Evolutionary conservation across 2,113 vertebrate species (phyloP).

Genomic region (Setophaga petechia): DNA sequence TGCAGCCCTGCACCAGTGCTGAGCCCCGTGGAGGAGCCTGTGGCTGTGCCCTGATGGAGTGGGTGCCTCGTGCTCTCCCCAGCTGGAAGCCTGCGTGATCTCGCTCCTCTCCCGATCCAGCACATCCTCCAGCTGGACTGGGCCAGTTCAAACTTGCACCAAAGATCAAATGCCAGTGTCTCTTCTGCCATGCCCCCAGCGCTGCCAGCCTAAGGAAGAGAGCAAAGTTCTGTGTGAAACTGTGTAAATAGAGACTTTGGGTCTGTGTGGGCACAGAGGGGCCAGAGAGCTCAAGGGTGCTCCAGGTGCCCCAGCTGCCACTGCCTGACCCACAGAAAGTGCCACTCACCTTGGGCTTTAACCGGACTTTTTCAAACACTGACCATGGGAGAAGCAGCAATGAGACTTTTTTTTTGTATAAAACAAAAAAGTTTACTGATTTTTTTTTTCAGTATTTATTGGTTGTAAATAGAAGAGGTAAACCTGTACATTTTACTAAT

Average conservation of each 20-base stretch:
- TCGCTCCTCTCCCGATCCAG: background rate
- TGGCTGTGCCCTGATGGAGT: background rate
- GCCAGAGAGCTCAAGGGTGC: background rate
- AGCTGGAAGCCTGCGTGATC: background rate
- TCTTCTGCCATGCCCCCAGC: background rate
- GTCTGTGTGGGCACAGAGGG: background rate
- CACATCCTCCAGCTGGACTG: background rate
- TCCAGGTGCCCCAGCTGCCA: background rate
- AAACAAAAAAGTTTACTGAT: conserved; percentile 64
- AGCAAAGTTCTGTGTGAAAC: background rate
- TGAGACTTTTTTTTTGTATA: conserved; percentile 59
- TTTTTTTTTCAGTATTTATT: conserved; percentile 78
- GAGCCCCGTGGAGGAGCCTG: background rate
- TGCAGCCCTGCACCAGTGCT: background rate
- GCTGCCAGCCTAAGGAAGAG: conserved; percentile 1
- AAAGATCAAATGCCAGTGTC: conserved; percentile 74
- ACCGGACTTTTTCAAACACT: background rate
- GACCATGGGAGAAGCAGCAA: conserved; percentile 28
- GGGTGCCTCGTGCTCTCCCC: background rate
- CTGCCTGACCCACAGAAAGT: background rate
- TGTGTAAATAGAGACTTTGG: conserved; percentile 16
- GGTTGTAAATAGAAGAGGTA: conserved; percentile 81
- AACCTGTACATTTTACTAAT: conserved; percentile 82
- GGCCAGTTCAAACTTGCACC: conserved; percentile 66
- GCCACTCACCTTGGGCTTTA: conserved; percentile 51